phyloP scores from a whole-genome alignment of 2,113 vertebrate species.

The Porphyrio hochstetteri region DNA sequence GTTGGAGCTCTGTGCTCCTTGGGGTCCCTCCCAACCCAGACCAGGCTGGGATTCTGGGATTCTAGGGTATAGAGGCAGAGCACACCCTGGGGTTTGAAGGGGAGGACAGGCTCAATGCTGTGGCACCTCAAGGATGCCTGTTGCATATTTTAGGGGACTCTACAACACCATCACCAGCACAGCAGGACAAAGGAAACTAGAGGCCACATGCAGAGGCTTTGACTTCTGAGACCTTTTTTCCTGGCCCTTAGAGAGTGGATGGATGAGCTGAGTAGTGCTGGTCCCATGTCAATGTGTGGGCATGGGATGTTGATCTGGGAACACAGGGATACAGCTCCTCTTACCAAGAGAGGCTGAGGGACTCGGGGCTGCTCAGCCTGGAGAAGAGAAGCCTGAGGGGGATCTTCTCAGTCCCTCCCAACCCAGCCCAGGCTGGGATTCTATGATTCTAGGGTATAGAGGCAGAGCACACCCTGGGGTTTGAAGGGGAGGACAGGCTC shows the following conservation, averaged over 20 bases:
- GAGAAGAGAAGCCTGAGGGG: too few relatives aligned
- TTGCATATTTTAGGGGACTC: background rate
- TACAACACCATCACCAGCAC: background rate
- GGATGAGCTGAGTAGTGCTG: background rate
- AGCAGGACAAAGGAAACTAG: background rate
- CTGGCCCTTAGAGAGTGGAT: background rate
- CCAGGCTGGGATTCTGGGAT: too few relatives aligned
- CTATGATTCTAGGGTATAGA: too few relatives aligned
- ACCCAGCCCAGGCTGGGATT: too few relatives aligned
- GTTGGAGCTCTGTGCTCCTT: too few relatives aligned
- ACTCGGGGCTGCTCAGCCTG: too few relatives aligned
- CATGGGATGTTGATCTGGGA: background rate
- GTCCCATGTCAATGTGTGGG: background rate
- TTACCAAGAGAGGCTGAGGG: too few relatives aligned
- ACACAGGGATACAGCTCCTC: background rate
- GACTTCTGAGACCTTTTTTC: background rate
- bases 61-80: too few relatives aligned
- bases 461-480: too few relatives aligned
- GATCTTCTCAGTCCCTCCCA: too few relatives aligned
- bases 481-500: background rate
- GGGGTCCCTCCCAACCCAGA: too few relatives aligned
- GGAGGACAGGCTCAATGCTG: background rate
- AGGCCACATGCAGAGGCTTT: background rate
- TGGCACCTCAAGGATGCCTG: background rate
- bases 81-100: too few relatives aligned